A percentile compares a stretch with the other conserved stretches of the same genome.
Conservation (phyloP, 2,888 invertebrate species). For the Spicauda simplicius region DNA sequence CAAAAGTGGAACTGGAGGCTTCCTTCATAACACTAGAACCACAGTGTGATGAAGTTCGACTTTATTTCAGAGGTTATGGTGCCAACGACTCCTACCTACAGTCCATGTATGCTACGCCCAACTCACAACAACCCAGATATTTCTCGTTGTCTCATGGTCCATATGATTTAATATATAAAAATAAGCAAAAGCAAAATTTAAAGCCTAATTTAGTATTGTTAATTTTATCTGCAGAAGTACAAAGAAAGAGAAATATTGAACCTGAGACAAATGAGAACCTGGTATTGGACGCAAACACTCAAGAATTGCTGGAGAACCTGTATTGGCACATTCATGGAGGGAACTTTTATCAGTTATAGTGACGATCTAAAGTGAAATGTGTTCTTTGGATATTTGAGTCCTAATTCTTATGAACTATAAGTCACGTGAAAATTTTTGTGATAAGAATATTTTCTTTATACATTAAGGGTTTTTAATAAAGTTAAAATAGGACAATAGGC, state of each 20-base stretch:
- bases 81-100: conserved; percentile 77
- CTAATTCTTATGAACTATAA: conserved; percentile 39
- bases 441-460: conserved; percentile 41
- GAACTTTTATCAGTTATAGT: conserved; percentile 83
- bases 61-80: conserved; percentile 84
- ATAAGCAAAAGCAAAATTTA: conserved; percentile 49
- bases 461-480: conserved; percentile 62
- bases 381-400: conserved; percentile 55
- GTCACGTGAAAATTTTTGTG: conserved; percentile 41
- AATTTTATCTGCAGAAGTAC: conserved; percentile 84
- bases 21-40: conserved; percentile 63
- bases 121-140: conserved; percentile 86
- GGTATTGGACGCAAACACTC: conserved; percentile 76
- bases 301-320: conserved; percentile 82
- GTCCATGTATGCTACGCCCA: conserved; percentile 79
- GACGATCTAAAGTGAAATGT: conserved; percentile 57
- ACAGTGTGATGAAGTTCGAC: conserved; percentile 78
- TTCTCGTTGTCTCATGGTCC: conserved; percentile 87
- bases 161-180: conserved; percentile 81
- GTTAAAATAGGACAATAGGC: conserved; percentile 66
- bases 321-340: conserved; percentile 88
- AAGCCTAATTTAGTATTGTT: conserved; percentile 71
- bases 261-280: conserved; percentile 78
- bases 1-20: conserved; percentile 66
- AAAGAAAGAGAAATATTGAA: conserved; percentile 76